Evolutionary conservation across 1,140 invertebrate genomes (phyloP).

Genomic region (Harlomillsia oculata): DNA sequence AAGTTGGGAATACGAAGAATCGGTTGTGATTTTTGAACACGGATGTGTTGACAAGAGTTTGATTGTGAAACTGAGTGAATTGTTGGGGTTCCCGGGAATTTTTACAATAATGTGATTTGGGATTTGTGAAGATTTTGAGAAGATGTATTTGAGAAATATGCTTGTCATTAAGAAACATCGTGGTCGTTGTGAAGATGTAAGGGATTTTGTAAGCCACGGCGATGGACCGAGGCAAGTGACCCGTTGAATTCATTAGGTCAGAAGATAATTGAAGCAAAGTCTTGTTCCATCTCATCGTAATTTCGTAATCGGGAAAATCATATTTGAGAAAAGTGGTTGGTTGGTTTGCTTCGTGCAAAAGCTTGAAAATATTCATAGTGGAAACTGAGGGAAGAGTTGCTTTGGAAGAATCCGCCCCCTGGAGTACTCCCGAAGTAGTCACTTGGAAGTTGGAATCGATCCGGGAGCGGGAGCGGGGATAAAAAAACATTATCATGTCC

Average conservation of each 20-base stretch:
- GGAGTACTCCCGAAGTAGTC: constrained; percentile 11
- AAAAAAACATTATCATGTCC: constrained; percentile 1
- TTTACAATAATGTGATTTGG: too few species aligned
- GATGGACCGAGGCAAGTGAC: too few species aligned
- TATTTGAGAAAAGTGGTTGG: constrained; percentile 3
- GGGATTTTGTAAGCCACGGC: too few species aligned
- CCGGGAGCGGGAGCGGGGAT: constrained; percentile 14
- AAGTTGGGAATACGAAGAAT: too few species aligned
- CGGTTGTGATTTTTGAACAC: too few species aligned
- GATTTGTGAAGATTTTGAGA: too few species aligned
- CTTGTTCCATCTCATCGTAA: neutral
- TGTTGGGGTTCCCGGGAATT: too few species aligned
- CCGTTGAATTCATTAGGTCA: constrained; percentile 2
- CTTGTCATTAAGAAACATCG: too few species aligned
- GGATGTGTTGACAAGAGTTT: too few species aligned
- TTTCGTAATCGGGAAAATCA: neutral
- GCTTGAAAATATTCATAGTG: neutral
- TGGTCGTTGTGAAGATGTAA: too few species aligned
- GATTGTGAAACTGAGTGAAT: too few species aligned
- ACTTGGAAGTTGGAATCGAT: constrained; percentile 17
- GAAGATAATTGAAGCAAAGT: neutral
- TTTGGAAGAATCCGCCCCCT: constrained; percentile 20
- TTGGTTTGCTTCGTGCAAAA: neutral
- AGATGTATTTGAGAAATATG: too few species aligned
- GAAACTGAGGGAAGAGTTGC: constrained; percentile 7